Percentiles rank a stretch among this genome's conserved stretches.
phyloP scores from a whole-genome alignment of 2,113 vertebrate genomes.

The Onychostoma macrolepis region DNA sequence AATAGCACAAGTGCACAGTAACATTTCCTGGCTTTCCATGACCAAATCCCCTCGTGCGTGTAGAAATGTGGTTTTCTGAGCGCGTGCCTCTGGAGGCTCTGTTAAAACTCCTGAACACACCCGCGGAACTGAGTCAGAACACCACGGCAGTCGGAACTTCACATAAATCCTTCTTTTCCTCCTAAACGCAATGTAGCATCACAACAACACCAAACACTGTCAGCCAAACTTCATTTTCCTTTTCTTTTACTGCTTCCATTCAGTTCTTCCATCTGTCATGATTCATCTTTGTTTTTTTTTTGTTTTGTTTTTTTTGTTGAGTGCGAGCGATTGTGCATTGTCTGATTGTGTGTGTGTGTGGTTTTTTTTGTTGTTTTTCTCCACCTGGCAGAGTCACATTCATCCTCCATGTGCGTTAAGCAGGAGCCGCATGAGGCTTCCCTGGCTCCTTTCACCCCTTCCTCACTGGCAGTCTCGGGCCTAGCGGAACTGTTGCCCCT shows the following conservation, averaged over 20 bases:
- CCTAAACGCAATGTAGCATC: conserved; percentile 25
- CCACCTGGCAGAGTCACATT: conserved; percentile 84
- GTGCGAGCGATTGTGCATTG: conserved; percentile 61
- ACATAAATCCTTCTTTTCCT: conserved; percentile 16
- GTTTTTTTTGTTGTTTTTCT: conserved; percentile 63
- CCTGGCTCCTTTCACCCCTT: conserved; percentile 89
- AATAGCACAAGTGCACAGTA: neutral
- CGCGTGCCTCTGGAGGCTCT: neutral
- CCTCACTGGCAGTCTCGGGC: conserved; percentile 83
- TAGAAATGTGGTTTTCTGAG: conserved; percentile 21
- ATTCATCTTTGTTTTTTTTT: conserved; percentile 46
- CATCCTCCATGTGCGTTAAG: conserved; percentile 87
- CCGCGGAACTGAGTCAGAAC: conserved; percentile 21
- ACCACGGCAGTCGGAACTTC: conserved; percentile 7
- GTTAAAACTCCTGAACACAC: conserved; percentile 30
- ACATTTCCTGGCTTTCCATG: conserved; percentile 21
- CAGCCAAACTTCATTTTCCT: conserved; percentile 46
- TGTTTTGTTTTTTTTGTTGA: conserved; percentile 20
- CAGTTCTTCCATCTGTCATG: conserved; percentile 54
- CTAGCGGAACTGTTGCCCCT: conserved; percentile 87
- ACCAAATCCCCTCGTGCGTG: conserved; percentile 16
- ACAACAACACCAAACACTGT: conserved; percentile 16
- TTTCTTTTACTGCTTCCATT: conserved; percentile 42
- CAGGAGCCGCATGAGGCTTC: conserved; percentile 89
- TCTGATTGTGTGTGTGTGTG: conserved; percentile 64